These are phyloP conservation scores for Labeo calbasu DNA, from an alignment of 2,797 vertebrate species.

Conservation along the genomic window DNA sequence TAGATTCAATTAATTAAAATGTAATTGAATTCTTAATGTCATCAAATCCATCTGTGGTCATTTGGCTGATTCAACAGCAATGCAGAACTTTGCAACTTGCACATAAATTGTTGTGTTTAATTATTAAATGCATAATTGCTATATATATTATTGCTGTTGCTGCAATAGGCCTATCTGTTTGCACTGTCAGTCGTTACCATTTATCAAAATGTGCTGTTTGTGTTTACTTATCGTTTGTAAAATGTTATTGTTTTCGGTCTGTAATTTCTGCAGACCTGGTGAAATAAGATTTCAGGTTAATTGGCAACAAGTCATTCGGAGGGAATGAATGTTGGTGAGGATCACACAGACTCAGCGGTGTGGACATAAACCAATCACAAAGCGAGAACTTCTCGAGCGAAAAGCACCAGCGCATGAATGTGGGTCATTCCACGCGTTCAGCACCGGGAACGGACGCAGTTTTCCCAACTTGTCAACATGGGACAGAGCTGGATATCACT, in stretches of 20 bases:
- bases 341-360: constrained; percentile 19
- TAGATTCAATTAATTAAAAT: not conserved
- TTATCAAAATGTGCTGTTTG: not conserved
- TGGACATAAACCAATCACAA: constrained; percentile 54
- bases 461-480: constrained; percentile 22
- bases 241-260: not conserved
- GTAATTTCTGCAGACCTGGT: not conserved
- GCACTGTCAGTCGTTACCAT: not conserved
- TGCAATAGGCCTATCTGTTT: not conserved
- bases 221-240: not conserved
- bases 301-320: constrained; percentile 16
- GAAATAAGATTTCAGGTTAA: constrained; percentile 16
- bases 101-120: not conserved
- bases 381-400: constrained; percentile 19
- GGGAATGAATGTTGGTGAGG: constrained; percentile 6
- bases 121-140: not conserved
- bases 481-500: not conserved
- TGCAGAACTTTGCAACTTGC: not conserved
- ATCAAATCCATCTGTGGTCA: no score
- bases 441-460: constrained; percentile 33
- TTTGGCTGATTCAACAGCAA: not conserved
- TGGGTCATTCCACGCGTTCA: constrained; percentile 31
- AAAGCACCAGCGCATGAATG: constrained; percentile 5
- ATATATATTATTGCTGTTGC: not conserved
- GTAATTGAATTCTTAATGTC: not conserved